Conservation (phyloP, 2,888 invertebrate species). For the Arge pagana region DNA sequence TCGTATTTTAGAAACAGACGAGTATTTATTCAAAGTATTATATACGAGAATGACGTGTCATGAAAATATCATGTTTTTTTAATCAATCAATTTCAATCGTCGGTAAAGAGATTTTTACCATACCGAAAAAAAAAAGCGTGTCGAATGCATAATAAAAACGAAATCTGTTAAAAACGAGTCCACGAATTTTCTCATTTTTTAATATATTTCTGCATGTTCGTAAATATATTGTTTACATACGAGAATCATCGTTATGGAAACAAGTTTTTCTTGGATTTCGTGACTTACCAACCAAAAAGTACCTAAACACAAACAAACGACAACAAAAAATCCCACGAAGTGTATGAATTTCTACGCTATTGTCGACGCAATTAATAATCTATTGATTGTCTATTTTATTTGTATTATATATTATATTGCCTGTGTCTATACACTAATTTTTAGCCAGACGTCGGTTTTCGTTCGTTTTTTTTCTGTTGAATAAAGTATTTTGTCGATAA, state of each 20-base stretch:
- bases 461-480: background rate
- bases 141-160: conserved; percentile 9
- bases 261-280: no score
- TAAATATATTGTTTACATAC: conserved; percentile 5
- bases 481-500: conserved; percentile 14
- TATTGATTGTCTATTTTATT: conserved; percentile 9
- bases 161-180: background rate
- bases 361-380: conserved; percentile 8
- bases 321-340: background rate
- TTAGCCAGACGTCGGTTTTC: background rate
- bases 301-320: background rate
- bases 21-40: conserved; percentile 17
- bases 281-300: background rate
- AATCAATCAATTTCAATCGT: conserved; percentile 2
- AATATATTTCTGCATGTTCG: no score
- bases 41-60: background rate
- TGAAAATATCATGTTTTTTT: conserved; percentile 12
- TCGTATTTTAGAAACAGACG: conserved; percentile 9
- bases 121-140: background rate
- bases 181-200: no score
- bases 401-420: conserved; percentile 32
- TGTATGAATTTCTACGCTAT: conserved; percentile 3
- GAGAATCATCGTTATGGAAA: no score
- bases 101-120: background rate
- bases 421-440: conserved; percentile 34